These are phyloP conservation scores for Archivesica marissinica DNA, from an alignment of 1,140 invertebrate species.

Conservation along the genomic window DNA sequence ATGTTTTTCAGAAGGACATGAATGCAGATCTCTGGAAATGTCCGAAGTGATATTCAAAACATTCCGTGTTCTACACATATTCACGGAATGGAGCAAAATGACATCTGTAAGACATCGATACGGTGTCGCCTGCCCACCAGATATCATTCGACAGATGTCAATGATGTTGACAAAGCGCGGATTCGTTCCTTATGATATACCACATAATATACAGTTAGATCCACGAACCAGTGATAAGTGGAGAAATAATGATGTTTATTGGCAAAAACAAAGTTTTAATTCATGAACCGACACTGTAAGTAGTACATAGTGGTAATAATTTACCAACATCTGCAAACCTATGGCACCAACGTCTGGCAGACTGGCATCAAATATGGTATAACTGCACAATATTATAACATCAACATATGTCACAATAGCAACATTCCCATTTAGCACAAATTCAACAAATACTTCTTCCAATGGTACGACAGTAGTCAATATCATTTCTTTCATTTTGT, in stretches of 20 bases:
- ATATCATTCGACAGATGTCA: slow-evolving; percentile 55
- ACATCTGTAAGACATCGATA: slow-evolving; percentile 46
- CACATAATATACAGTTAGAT: not conserved
- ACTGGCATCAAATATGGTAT: too few relatives aligned
- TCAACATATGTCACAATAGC: too few relatives aligned
- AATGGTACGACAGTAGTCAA: too few relatives aligned
- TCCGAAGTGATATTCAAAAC: slow-evolving; percentile 69
- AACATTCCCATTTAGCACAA: too few relatives aligned
- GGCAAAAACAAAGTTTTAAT: not conserved
- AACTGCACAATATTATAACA: too few relatives aligned
- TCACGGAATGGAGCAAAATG: slow-evolving; percentile 81
- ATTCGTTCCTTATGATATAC: slow-evolving; percentile 66
- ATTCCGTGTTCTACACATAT: slow-evolving; percentile 76
- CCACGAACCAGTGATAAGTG: not conserved
- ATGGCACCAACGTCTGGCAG: too few relatives aligned
- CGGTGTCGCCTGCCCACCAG: slow-evolving; percentile 48
- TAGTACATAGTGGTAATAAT: too few relatives aligned
- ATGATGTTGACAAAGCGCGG: slow-evolving; percentile 59
- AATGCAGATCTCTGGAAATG: slow-evolving; percentile 71
- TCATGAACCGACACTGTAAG: too few relatives aligned
- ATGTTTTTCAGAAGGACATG: slow-evolving; percentile 79
- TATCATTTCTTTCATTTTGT: too few relatives aligned
- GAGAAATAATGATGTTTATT: not conserved
- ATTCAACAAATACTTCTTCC: too few relatives aligned
- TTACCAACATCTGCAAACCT: too few relatives aligned